These are phyloP conservation scores for Neodontobutis hainanensis DNA, from an alignment of 2,113 vertebrate species.

Conservation along the genomic window DNA sequence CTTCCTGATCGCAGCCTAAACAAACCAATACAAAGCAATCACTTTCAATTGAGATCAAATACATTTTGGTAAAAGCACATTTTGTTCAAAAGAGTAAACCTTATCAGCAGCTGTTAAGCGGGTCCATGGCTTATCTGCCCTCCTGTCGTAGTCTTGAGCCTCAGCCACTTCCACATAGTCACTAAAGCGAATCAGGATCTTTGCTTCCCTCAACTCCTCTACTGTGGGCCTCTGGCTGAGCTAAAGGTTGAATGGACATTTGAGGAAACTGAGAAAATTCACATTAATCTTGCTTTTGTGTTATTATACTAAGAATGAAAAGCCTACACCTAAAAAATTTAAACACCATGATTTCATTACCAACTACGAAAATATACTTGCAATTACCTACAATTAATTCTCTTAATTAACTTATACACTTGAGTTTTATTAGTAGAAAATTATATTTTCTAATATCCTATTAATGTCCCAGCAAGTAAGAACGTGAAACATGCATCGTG, in stretches of 20 bases:
- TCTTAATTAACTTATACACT: neutral
- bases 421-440: too few relatives aligned
- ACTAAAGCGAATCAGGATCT: slow-evolving; percentile 98
- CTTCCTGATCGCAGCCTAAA: slow-evolving; percentile 96
- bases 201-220: slow-evolving; percentile 93
- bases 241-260: slow-evolving; percentile 63
- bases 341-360: neutral
- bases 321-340: too few relatives aligned
- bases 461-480: too few relatives aligned
- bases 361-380: neutral
- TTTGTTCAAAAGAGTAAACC: slow-evolving; percentile 66
- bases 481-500: neutral
- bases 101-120: slow-evolving; percentile 95
- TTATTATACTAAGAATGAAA: too few relatives aligned
- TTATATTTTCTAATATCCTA: too few relatives aligned
- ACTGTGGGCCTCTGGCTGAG: slow-evolving; percentile 97
- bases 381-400: neutral
- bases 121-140: slow-evolving; percentile 98
- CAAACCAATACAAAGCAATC: slow-evolving; percentile 42
- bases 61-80: neutral
- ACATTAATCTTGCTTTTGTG: too few relatives aligned
- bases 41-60: neutral
- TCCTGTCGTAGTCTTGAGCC: slow-evolving; percentile 96
- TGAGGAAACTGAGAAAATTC: too few relatives aligned
- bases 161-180: slow-evolving; percentile 98